These are phyloP conservation scores for Cacoxenus indagator DNA, from an alignment of 2,888 invertebrate genomes.

Conservation along the genomic window DNA sequence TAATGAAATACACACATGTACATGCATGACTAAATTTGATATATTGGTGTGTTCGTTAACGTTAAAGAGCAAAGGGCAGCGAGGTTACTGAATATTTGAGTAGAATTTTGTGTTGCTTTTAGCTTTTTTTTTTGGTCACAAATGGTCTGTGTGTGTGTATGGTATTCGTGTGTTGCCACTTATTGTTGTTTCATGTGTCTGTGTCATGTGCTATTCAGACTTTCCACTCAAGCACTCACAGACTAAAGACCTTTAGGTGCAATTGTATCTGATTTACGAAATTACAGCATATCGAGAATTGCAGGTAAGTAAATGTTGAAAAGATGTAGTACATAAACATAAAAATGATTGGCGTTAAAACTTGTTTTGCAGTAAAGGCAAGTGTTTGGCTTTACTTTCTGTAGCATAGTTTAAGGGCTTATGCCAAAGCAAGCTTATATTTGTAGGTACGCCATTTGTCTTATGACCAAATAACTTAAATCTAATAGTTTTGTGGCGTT, in stretches of 20 bases:
- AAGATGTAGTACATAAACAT: background rate
- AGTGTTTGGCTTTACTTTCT: background rate
- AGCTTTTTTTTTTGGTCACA: background rate
- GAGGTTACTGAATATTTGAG: background rate
- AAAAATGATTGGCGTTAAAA: background rate
- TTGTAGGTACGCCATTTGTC: too few species aligned
- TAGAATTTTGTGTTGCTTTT: background rate
- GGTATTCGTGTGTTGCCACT: background rate
- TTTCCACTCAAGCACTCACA: background rate
- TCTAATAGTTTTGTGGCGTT: too few species aligned
- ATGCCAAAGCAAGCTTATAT: background rate
- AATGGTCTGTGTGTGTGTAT: background rate
- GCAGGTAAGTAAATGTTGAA: background rate
- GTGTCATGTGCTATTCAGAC: background rate
- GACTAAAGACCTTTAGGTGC: background rate
- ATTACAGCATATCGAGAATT: conserved; percentile 3
- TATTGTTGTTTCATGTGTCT: background rate
- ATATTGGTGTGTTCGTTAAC: too few species aligned
- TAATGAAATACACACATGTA: conserved; percentile 8
- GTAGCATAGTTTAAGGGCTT: background rate
- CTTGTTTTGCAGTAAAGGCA: background rate
- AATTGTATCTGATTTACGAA: conserved; percentile 20
- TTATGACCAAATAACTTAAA: too few species aligned
- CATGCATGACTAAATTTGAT: conserved; percentile 12
- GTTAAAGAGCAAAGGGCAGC: background rate